Evolutionary conservation across 2,797 vertebrate species (phyloP), one percentile per base, ranked within the genome.

Genomic region (Enteromius fasciolatus): DNA sequence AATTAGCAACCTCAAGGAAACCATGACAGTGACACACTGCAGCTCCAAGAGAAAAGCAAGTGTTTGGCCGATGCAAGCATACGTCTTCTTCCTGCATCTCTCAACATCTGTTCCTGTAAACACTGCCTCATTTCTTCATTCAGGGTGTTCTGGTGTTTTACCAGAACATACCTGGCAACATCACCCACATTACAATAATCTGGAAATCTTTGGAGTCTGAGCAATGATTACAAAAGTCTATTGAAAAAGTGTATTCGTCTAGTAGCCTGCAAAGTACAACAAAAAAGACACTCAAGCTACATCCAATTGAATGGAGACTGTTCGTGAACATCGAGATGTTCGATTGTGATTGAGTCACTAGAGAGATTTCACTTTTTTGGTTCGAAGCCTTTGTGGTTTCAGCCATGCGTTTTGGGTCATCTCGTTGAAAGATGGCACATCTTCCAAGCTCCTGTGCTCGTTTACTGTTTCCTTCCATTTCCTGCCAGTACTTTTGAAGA

Each of bases 1-100:
- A 90, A 92, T 93, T 90, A 92, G 89, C 88, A 87, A 87, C 87
- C 87, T 44, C 48, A 76, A 76, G 63, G 81, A 80, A 80, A 83
- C 63, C 78, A 83, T 75, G 61, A 77, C 75, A 83, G 61, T 52
- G 52, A 83, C 67, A 83, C 69, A 80, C 63, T 78, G 57, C 75
- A 70, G 41, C 82, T 64, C 48, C 12, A 39, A 44, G 31, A 57
- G 50, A 69, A 70, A 70, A 48, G 36, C 10, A 28, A 82, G 25
- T n/a, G 64, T 63, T 72, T 64, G 54, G 54, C 70, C 8, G 57
- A 74, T 50, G 54, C 41, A 44, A 66, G 48, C 18, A 33, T 54
- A 66, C 68, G 57, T 76, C 52, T 63, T 48, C 46, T 41, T 36
- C 41, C n/a, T 36, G 17, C 12, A 15, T 25, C 20, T 25, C 33